Conservation (phyloP, 2,888 invertebrate genomes). For the Leucoma salicis region DNA sequence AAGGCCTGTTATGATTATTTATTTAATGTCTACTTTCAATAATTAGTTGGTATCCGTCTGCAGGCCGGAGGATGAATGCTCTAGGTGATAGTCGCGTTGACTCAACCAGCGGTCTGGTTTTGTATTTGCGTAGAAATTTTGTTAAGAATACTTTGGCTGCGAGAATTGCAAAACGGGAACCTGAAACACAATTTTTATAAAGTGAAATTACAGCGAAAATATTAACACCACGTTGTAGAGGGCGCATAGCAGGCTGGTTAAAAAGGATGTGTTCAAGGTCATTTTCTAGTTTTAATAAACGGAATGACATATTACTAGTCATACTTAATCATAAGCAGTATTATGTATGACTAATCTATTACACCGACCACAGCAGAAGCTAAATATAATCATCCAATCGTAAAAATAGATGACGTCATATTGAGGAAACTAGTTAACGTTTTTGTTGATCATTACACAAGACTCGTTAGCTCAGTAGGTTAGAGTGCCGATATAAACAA, state of each 20-base stretch:
- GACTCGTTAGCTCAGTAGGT: slow-evolving; percentile 31
- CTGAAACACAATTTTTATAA: no score
- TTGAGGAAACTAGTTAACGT: neutral
- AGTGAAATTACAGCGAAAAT: no score
- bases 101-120: slow-evolving; percentile 26
- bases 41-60: slow-evolving; percentile 48
- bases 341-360: no score
- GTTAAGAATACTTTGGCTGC: slow-evolving; percentile 58
- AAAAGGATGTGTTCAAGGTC: no score
- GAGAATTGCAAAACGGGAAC: slow-evolving; percentile 60
- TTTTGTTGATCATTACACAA: neutral
- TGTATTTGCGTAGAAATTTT: slow-evolving; percentile 46
- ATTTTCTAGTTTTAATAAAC: no score
- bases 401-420: slow-evolving; percentile 3
- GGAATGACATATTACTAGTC: no score
- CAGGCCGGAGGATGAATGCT: slow-evolving; percentile 53
- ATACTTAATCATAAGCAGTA: no score
- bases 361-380: no score
- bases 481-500: slow-evolving; percentile 30
- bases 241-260: no score
- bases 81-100: slow-evolving; percentile 40
- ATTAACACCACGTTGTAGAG: no score
- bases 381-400: no score
- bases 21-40: slow-evolving; percentile 36
- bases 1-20: neutral